Conservation (phyloP, 1,140 invertebrate genomes). For the Drosophila sp. region DNA sequence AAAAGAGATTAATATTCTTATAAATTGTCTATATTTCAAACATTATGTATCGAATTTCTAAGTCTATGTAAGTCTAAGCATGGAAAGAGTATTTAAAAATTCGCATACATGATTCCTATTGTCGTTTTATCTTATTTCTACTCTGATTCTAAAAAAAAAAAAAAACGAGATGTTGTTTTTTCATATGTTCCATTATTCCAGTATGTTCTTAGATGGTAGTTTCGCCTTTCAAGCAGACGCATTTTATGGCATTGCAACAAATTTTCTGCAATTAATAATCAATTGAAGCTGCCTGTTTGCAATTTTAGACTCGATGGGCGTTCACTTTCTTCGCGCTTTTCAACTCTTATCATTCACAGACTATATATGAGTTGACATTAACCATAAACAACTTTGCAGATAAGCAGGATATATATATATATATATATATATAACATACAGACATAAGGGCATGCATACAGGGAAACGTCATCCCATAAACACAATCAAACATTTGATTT, state of each 20-base stretch:
- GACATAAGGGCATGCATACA: slow-evolving; percentile 16
- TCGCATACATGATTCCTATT: background rate
- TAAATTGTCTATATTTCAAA: no score
- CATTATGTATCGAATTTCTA: no score
- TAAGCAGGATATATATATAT: slow-evolving; percentile 44
- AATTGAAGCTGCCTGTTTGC: slow-evolving; percentile 5
- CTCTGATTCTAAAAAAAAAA: slow-evolving; percentile 31
- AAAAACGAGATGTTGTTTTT: background rate
- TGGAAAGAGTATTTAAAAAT: slow-evolving; percentile 18
- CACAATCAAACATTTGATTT: background rate
- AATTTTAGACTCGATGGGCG: slow-evolving; percentile 13
- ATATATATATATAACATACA: slow-evolving; percentile 3
- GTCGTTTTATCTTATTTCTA: slow-evolving; percentile 19
- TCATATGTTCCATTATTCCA: background rate
- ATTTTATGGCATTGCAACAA: no score
- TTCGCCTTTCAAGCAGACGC: no score
- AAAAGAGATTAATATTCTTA: no score
- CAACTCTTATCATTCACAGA: slow-evolving; percentile 28
- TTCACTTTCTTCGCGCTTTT: slow-evolving; percentile 21
- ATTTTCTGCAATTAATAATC: slow-evolving; percentile 1
- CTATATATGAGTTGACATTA: slow-evolving; percentile 39
- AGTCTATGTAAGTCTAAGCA: no score
- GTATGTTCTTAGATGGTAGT: background rate
- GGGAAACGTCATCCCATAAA: slow-evolving; percentile 23
- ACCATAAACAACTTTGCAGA: slow-evolving; percentile 38